Percentiles rank a stretch among this genome's conserved stretches.
These are phyloP conservation scores for Perodicticus potto DNA, from an alignment of 2,797 vertebrate genomes.

Conservation along the genomic window DNA sequence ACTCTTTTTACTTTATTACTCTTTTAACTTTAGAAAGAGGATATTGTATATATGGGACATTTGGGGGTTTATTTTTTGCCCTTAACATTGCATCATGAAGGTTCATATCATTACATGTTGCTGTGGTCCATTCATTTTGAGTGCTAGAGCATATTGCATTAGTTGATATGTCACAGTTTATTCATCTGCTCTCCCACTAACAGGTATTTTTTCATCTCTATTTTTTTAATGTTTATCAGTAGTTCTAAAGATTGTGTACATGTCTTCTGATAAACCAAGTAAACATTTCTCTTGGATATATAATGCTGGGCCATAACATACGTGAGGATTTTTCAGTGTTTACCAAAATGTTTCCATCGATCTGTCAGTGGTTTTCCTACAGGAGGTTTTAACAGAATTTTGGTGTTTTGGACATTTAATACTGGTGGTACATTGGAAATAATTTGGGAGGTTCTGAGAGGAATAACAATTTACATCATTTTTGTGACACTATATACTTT, in stretches of 20 bases:
- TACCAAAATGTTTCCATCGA: not conserved
- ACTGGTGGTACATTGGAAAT: not conserved
- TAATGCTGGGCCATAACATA: not conserved
- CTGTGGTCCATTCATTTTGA: not conserved
- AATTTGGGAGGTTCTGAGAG: not conserved
- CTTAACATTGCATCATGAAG: not conserved
- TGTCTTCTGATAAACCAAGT: not conserved
- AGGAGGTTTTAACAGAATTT: not conserved
- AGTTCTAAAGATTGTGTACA: not conserved
- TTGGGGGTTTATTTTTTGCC: not conserved
- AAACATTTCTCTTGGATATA: not conserved
- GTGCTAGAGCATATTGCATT: not conserved
- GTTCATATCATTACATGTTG: not conserved
- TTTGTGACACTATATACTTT: not conserved
- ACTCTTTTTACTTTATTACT: not conserved
- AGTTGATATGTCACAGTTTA: not conserved
- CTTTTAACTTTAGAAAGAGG: constrained; percentile 6
- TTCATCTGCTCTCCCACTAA: not conserved
- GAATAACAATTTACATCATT: not conserved
- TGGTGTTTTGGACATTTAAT: not conserved
- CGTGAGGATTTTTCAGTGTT: not conserved
- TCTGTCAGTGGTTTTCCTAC: not conserved
- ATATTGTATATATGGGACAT: not conserved
- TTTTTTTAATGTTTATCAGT: not conserved
- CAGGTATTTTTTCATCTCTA: not conserved